phyloP scores from a whole-genome alignment of 2,113 vertebrate genomes.

The Pampusana beccarii region DNA sequence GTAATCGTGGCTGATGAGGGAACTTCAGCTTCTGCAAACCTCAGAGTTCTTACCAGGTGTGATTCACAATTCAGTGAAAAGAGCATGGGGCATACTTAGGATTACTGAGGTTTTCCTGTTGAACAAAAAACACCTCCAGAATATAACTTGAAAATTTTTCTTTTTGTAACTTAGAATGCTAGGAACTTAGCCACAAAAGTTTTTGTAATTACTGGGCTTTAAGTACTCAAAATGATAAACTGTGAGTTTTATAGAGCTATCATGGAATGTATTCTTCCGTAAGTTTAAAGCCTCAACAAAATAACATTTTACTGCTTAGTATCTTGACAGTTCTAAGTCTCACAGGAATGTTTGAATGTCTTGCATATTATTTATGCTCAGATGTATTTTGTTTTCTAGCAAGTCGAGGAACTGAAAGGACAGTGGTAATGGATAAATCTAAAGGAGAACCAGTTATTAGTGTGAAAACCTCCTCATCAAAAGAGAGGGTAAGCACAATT shows the following conservation, averaged over 20 bases:
- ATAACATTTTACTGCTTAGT: not conserved
- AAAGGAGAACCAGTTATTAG: slow-evolving; percentile 98
- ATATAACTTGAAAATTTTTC: too few relatives aligned
- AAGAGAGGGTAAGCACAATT: slow-evolving; percentile 75
- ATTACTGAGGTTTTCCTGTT: not conserved
- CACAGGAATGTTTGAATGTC: not conserved
- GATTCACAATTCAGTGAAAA: not conserved
- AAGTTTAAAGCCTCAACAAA: not conserved
- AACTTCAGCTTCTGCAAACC: not conserved
- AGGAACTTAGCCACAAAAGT: too few relatives aligned
- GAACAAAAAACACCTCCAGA: not conserved
- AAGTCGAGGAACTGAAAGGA: slow-evolving; percentile 85
- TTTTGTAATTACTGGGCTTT: too few relatives aligned
- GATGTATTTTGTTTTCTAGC: slow-evolving; percentile 38
- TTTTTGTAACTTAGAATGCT: too few relatives aligned
- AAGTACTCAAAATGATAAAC: too few relatives aligned
- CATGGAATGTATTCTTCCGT: not conserved
- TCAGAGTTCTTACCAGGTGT: not conserved
- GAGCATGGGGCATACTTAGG: not conserved
- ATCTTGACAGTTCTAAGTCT: not conserved
- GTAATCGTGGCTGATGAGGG: too few relatives aligned
- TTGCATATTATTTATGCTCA: not conserved
- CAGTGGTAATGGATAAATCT: slow-evolving; percentile 95
- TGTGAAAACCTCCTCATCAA: slow-evolving; percentile 86
- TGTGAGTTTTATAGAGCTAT: too few relatives aligned